A percentile compares a stretch with the other conserved stretches of the same genome.
phyloP scores from a whole-genome alignment of 2,797 vertebrate genomes.

The Sciaenops ocellatus region DNA sequence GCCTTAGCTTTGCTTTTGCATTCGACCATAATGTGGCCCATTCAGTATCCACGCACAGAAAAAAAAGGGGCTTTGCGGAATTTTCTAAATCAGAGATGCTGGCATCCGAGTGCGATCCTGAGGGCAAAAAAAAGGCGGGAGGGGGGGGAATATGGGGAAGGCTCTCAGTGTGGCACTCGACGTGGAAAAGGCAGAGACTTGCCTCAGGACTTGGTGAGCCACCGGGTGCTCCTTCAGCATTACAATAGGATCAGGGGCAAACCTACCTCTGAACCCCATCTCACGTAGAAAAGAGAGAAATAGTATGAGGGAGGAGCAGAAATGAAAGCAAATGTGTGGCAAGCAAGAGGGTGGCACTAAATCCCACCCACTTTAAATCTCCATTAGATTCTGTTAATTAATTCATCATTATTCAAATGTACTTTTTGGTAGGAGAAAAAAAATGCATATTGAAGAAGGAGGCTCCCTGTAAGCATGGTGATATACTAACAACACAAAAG shows the following conservation, averaged over 20 bases:
- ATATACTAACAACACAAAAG: conserved; percentile 81
- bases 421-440: conserved; percentile 66
- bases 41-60: conserved; percentile 72
- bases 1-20: conserved; percentile 83
- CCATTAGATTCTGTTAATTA: conserved; percentile 82
- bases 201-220: conserved; percentile 77
- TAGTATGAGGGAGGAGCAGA: conserved; percentile 38
- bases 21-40: conserved; percentile 82
- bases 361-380: conserved; percentile 85
- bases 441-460: conserved; percentile 70
- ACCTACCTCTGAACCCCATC: conserved; percentile 67
- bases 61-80: conserved; percentile 79
- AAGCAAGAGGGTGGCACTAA: conserved; percentile 77
- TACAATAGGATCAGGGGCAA: conserved; percentile 74
- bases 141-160: conserved; percentile 9
- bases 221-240: conserved; percentile 77
- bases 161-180: conserved; percentile 67
- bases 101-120: conserved; percentile 73
- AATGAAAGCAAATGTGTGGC: conserved; percentile 72
- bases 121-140: conserved; percentile 52
- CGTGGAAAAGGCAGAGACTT: conserved; percentile 53
- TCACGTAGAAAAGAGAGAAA: conserved; percentile 32
- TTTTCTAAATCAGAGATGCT: conserved; percentile 82
- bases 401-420: conserved; percentile 84
- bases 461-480: conserved; percentile 72